Evolutionary conservation across 37 sponge, comb jelly and placozoan species (phyloP).

Genomic region (Eunapius fragilis): DNA sequence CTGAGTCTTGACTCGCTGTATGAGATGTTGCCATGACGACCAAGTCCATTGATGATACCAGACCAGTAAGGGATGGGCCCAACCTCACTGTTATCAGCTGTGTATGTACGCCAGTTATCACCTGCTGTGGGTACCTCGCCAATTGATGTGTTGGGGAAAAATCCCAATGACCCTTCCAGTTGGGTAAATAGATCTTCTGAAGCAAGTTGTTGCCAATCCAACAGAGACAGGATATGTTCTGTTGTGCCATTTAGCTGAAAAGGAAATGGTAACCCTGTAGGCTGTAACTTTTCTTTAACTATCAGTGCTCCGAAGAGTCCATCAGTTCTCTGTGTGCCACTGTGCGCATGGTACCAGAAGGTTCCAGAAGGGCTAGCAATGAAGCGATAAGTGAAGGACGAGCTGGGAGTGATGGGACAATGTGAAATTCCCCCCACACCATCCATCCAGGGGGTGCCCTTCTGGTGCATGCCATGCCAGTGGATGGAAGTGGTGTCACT

Average conservation of each 20-base stretch:
- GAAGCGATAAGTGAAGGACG: slow-evolving; percentile 53
- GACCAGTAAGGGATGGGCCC: slow-evolving; percentile 69
- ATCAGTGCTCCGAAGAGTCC: slow-evolving; percentile 73
- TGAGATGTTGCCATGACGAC: slow-evolving; percentile 24
- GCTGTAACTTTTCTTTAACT: slow-evolving; percentile 10
- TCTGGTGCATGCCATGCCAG: slow-evolving; percentile 72
- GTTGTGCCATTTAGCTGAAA: slow-evolving; percentile 27
- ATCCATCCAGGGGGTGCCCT: slow-evolving; percentile 56
- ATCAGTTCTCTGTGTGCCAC: slow-evolving; percentile 67
- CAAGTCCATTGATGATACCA: slow-evolving; percentile 77
- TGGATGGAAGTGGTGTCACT: slow-evolving; percentile 56
- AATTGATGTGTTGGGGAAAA: slow-evolving; percentile 16
- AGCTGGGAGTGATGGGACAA: slow-evolving; percentile 34
- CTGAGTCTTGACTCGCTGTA: slow-evolving; percentile 13
- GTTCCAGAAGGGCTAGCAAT: slow-evolving; percentile 56
- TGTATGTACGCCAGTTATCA: not conserved
- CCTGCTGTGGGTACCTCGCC: not conserved
- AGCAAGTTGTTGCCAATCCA: slow-evolving; percentile 63
- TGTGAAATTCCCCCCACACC: slow-evolving; percentile 67
- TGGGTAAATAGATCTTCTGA: slow-evolving; percentile 26
- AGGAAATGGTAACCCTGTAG: not conserved
- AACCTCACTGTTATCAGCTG: slow-evolving; percentile 44
- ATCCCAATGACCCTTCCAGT: slow-evolving; percentile 10
- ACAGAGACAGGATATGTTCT: slow-evolving; percentile 54
- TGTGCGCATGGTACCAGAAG: slow-evolving; percentile 72